Base-by-base conservation (phyloP, 2,888 invertebrate genomes). In the Listrodromus nycthemerus region DNA sequence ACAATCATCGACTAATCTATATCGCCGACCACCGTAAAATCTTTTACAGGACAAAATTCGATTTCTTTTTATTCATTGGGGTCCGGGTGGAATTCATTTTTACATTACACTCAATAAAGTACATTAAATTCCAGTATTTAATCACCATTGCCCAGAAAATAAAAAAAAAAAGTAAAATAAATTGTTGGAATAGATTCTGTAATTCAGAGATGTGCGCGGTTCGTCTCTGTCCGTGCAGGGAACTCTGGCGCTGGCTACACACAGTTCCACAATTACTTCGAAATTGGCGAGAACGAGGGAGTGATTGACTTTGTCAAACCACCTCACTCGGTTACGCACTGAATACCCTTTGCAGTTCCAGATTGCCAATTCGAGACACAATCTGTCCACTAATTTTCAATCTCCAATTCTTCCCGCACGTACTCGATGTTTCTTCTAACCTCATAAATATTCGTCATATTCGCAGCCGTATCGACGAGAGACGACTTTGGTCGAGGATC, bases 281-380 rank as follows among this genome's bases (percentile, higher is more conserved):
- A 82, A 81, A 89, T 89, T 89, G 89, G 80, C 86, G 88, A 84
- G 80, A 81, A 66, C 83, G 80, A 80, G 69, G 76, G 76, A 73
- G 66, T 86, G 86, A 87, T 89, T 86, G 89, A 87, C 85, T 88
- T 86, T 30, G 75, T 82, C 82, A 83, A 55, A 33, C 63, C 83
- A 79, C 81, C 30, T 82, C 81, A 85, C 81, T 83, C 85, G 82
- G 83, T 88, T 87, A 88, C 89, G 80, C 77, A 69, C 45, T 67
- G 24, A 70, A 67, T 83, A 61, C 84, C 87, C 87, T 90, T 90
- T 89, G 88, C 88, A 84, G 82, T 88, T 88, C 88, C 87, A 90
- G 90, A 92, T 92, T 91, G 91, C 88, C 91, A 92, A 92, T 92
- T 87, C 88, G 80, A 84, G 61, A 80, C 77, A 86, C 89, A 89